Evolutionary conservation across 2,113 vertebrate species (phyloP), one percentile per base, ranked within the genome.

Genomic region (Carollia perspicillata): DNA sequence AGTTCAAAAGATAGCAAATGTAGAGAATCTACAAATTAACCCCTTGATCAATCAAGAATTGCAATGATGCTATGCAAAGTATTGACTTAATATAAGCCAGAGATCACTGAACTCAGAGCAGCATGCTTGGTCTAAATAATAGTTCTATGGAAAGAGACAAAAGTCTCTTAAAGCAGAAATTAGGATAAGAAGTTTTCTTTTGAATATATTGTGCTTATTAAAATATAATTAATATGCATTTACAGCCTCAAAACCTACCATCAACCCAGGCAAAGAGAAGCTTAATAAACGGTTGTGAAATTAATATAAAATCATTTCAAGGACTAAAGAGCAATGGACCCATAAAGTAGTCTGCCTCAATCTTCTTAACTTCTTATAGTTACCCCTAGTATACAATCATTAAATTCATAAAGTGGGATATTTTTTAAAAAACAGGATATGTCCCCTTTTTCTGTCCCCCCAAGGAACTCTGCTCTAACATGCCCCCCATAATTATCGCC

Each of bases 141-240:
- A 51, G 8, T 33, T 6, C 58, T 28, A 89, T 23, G 65, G 14
- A 71, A 72, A 60, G 49, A 88, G 30, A 78, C 60, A 55, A 92
- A 90, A 83, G 37, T 79, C 23, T 63, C n/a, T 89, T 69, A 80
- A 68, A 89, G 49, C 18, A 94, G 83, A 84, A 91, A 69, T 51
- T 75, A 60, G 14, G 12, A 90, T 89, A 49, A 35, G 13, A 74
- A 75, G 10, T 74, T 84, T 96, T 87, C 11, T 22, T 94, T 94
- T 68, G 78, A 90, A 58, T 91, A 74, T 35, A 71, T 23, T 33
- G 2, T 80, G n/a, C 65, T 88, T 88, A 90, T 80, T 92, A 92
- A 96, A 96, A 87, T 58, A 87, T 77, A 80, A 90, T 72, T 95
- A n/a, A 80, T 17, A 72, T 40, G 6, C 40, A 92, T 87, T 81